Evolutionary conservation across 2,797 vertebrate genomes (phyloP).

Genomic region (Acrocephalus scirpaceus): DNA sequence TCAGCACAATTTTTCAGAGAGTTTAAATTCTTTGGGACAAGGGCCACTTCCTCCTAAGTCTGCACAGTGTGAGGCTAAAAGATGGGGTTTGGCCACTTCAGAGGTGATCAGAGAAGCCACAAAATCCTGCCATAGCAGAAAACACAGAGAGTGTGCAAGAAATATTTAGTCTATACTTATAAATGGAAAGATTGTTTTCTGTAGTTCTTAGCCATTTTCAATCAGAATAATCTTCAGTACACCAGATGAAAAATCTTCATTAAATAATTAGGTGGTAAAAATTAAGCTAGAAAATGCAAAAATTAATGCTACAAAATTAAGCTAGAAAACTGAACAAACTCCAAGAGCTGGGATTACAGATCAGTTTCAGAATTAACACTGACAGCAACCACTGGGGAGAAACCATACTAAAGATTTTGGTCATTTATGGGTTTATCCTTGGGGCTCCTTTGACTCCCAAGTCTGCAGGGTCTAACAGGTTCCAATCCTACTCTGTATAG

Average conservation of each 20-base stretch:
- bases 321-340: neutral
- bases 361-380: neutral
- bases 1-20: neutral
- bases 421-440: neutral
- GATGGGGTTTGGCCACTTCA: neutral
- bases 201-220: neutral
- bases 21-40: neutral
- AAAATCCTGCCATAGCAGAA: neutral
- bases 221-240: neutral
- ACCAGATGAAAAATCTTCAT: neutral
- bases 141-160: neutral
- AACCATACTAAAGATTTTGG: neutral
- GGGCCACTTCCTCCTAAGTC: neutral
- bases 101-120: neutral
- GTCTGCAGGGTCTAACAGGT: neutral
- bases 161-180: neutral
- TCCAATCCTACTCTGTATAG: neutral
- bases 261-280: neutral
- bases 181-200: neutral
- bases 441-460: neutral
- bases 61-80: neutral
- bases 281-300: neutral
- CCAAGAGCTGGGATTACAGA: neutral
- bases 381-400: neutral
- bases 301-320: too few species aligned